These are phyloP conservation scores for Acromyrmex echinatior DNA, from an alignment of 1,140 invertebrate genomes.

Conservation along the genomic window DNA sequence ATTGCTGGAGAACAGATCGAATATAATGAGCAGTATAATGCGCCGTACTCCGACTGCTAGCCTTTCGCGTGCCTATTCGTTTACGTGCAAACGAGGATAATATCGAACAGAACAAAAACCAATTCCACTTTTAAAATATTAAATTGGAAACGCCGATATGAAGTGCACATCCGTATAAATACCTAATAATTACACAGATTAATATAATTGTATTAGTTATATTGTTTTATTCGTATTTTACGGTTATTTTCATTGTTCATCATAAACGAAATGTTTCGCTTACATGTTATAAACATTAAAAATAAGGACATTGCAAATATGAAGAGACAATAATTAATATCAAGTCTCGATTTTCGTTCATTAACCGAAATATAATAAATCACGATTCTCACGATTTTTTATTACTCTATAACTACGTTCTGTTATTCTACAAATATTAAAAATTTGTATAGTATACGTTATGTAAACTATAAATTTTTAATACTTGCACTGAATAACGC, in stretches of 20 bases:
- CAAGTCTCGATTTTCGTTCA: background rate
- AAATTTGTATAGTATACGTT: no score
- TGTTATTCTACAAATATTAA: no score
- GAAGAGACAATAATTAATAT: conserved; percentile 3
- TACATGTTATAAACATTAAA: background rate
- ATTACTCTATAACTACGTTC: background rate
- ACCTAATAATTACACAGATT: conserved; percentile 22
- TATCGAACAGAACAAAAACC: conserved; percentile 28
- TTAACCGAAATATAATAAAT: background rate
- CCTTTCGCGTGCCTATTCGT: conserved; percentile 44
- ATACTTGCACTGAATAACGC: no score
- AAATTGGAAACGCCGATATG: conserved; percentile 11
- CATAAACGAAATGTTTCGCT: background rate
- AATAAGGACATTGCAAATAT: background rate
- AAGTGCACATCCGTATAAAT: background rate
- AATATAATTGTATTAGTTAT: background rate
- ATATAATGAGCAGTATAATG: conserved; percentile 60
- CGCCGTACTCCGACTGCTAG: background rate
- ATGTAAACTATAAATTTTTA: no score
- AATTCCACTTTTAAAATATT: conserved; percentile 8
- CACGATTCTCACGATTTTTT: background rate
- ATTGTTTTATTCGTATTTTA: background rate
- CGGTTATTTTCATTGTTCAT: conserved; percentile 8
- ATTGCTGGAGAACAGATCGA: conserved; percentile 46
- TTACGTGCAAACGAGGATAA: conserved; percentile 50